phyloP scores from a whole-genome alignment of 2,113 vertebrate species.

The Elephas maximus region DNA sequence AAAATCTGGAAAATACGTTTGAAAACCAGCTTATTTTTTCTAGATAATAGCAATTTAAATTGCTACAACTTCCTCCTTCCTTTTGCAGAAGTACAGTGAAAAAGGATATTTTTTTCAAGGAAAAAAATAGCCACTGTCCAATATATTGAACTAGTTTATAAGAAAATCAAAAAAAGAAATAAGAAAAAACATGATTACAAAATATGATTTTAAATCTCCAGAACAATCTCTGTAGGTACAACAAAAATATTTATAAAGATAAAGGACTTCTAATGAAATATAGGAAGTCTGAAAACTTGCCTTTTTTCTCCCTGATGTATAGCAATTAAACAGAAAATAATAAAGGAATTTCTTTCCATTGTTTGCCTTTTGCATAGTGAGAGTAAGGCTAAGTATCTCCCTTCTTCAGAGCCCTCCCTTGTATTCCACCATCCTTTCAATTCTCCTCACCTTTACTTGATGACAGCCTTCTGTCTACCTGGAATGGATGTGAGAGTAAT shows the following conservation, averaged over 20 bases:
- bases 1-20: slow-evolving; percentile 20
- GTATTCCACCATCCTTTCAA: not conserved
- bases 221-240: slow-evolving; percentile 54
- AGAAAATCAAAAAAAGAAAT: slow-evolving; percentile 74
- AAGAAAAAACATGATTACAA: slow-evolving; percentile 58
- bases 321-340: slow-evolving; percentile 36
- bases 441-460: not conserved
- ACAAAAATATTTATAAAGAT: slow-evolving; percentile 81
- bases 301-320: slow-evolving; percentile 61
- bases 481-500: not conserved
- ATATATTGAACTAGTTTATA: slow-evolving; percentile 68
- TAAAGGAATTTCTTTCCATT: slow-evolving; percentile 26
- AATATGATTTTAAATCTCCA: slow-evolving; percentile 66
- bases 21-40: slow-evolving; percentile 60
- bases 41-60: slow-evolving; percentile 48
- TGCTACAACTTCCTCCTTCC: not conserved
- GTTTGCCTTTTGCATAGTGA: not conserved
- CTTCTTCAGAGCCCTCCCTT: not conserved
- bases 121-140: slow-evolving; percentile 67
- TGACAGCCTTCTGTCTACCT: not conserved
- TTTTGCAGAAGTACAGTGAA: not conserved
- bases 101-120: slow-evolving; percentile 77
- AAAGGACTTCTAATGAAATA: slow-evolving; percentile 76
- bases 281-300: slow-evolving; percentile 55
- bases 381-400: not conserved